Evolutionary conservation across 2,113 vertebrate genomes (phyloP).

Genomic region (Trochalopteron elliotii): DNA sequence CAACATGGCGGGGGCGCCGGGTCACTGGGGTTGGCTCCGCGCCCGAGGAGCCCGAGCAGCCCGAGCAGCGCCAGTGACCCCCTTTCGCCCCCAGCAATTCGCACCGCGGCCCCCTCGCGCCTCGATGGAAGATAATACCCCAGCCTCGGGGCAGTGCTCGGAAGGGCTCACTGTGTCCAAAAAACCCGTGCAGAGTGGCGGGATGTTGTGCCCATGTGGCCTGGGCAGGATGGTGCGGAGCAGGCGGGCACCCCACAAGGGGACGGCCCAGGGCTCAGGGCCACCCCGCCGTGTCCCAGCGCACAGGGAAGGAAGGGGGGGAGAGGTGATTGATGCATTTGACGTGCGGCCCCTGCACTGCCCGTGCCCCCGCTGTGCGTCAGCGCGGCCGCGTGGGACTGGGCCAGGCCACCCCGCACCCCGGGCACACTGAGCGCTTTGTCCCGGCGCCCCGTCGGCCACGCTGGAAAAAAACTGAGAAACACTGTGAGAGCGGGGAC

Average conservation of each 20-base stretch:
- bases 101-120: rapidly evolving
- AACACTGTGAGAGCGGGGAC: too few species aligned
- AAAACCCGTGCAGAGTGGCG: not conserved
- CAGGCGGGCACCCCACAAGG: not conserved
- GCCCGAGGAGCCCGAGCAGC: not conserved
- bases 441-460: not conserved
- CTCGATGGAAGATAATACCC: not conserved
- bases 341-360: not conserved
- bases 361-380: not conserved
- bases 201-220: rapidly evolving
- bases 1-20: rapidly evolving
- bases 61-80: too few species aligned
- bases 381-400: not conserved
- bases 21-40: rapidly evolving
- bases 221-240: rapidly evolving
- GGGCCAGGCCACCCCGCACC: not conserved
- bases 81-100: rapidly evolving
- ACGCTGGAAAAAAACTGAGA: not conserved
- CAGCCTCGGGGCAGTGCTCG: rapidly evolving
- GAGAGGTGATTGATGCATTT: not conserved
- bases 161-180: not conserved
- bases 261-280: not conserved
- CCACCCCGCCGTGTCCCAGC: not conserved
- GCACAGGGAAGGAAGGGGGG: not conserved
- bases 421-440: conserved; percentile 8